Evolutionary conservation across 2,888 invertebrate genomes (phyloP), one percentile per base, ranked within the genome.

Genomic region (Seira musarum): DNA sequence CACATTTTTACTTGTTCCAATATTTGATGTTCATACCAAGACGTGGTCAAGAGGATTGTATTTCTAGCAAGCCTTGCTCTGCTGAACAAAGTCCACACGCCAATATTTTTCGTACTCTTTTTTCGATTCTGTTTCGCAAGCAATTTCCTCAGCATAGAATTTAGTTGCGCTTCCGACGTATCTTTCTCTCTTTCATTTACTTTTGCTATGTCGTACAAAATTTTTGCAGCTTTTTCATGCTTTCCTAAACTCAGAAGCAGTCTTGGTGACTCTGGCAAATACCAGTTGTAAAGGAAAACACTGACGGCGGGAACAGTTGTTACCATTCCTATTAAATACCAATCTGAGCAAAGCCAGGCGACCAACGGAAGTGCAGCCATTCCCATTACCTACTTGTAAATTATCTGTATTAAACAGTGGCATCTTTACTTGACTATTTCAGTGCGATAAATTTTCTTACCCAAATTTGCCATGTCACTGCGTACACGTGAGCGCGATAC

Each of bases 1-100:
- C 17, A 65, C 17, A 68, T 17, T 24, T 57, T 40, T 5, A 13
- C 15, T n/a, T 3, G 17, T 46, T 68, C 1, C 2, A 35, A 66
- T 19, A 40, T 17, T 24, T 65, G 15, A 46, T 40, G 13, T 40
- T n/a, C 19, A 61, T 65, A 82, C 86, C 84, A 85, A n/a, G 84
- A 85, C 30, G 84, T 57, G 10, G 84, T 79, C 8, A 86, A 63
- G 22, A 85, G 77, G 8, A 80, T 61, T 0, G 85, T 86, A 24
- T 85, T 84, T 35, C 80, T 82, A 6, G 86, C 86, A 1, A 86
- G 61, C 49, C 84, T 75, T 13, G 25, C 66, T 24, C 80, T 73
- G 40, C 85, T 84, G 46, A 86, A 85, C 3, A 86, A 61, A 15
- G 84, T 86, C 85, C 85, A 86, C 10, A 84, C 82, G 17, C 84